Evolutionary conservation across 2,113 vertebrate genomes (phyloP).

Genomic region (Phoenicopterus ruber): DNA sequence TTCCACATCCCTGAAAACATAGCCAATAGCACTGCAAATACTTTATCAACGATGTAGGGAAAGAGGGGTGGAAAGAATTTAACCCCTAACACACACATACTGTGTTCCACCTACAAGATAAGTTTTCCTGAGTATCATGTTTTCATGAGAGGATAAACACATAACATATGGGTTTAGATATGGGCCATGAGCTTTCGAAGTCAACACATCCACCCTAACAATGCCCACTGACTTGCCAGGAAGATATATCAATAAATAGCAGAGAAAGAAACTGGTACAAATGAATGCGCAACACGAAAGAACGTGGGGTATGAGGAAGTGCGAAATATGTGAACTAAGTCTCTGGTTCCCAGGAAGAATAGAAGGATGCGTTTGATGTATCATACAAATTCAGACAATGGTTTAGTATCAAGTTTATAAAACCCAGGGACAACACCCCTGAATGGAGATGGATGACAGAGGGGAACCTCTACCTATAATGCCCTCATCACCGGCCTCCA

Average conservation of each 20-base stretch:
- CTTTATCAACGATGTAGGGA: background rate
- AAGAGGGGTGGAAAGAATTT: background rate
- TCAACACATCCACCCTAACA: background rate
- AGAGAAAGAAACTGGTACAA: background rate
- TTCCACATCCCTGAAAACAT: background rate
- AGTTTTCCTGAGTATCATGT: constrained; percentile 36
- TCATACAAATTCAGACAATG: background rate
- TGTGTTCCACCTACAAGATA: background rate
- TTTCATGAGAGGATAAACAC: background rate
- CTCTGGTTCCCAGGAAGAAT: background rate
- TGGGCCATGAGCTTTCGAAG: background rate
- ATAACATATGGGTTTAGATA: background rate
- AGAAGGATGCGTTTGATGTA: background rate
- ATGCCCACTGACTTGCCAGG: background rate
- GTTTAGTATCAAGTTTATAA: background rate
- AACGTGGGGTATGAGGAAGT: background rate
- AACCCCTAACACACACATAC: background rate
- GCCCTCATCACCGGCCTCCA: background rate
- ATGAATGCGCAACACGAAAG: background rate
- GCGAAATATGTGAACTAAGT: background rate
- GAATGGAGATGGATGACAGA: constrained; percentile 4
- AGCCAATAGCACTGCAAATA: background rate
- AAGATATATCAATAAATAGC: constrained; percentile 8
- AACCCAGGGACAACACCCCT: background rate
- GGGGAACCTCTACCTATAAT: background rate